These are phyloP conservation scores for Drosophila nannoptera DNA, from an alignment of 1,140 invertebrate genomes.

Conservation along the genomic window DNA sequence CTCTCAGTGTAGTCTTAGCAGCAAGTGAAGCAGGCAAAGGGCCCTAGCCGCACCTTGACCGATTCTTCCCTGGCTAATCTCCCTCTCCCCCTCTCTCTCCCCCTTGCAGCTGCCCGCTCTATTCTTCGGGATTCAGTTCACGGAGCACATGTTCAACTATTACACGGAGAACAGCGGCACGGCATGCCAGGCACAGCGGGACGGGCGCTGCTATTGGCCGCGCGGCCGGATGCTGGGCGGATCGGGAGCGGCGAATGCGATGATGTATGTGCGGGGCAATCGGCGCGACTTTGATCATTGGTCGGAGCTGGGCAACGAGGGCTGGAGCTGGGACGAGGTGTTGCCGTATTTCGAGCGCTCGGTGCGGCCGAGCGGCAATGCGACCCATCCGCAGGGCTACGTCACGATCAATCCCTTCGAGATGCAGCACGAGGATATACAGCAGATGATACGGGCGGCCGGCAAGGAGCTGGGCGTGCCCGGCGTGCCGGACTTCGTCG, in stretches of 20 bases:
- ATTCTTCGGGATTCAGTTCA: conserved; percentile 80
- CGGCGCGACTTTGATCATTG: conserved; percentile 81
- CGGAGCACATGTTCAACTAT: conserved; percentile 84
- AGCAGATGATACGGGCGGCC: conserved; percentile 37
- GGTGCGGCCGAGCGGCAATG: conserved; percentile 79
- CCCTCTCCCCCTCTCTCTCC: background rate
- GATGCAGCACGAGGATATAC: conserved; percentile 68
- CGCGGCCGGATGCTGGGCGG: conserved; percentile 88
- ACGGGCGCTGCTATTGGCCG: conserved; percentile 83
- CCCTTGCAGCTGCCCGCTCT: conserved; percentile 80
- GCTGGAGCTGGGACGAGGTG: conserved; percentile 69
- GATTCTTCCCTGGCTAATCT: too few relatives aligned
- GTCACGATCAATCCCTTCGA: conserved; percentile 46
- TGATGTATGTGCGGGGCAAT: conserved; percentile 80
- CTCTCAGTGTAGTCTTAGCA: too few relatives aligned
- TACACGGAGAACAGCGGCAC: conserved; percentile 81
- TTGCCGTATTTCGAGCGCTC: conserved; percentile 63
- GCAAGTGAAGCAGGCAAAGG: too few relatives aligned
- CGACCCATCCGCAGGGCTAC: conserved; percentile 53
- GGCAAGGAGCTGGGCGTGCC: conserved; percentile 48
- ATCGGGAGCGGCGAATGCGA: conserved; percentile 88
- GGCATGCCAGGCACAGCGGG: conserved; percentile 80
- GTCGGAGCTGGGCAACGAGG: conserved; percentile 80
- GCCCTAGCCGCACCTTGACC: too few relatives aligned
- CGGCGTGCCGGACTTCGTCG: conserved; percentile 43